Evolutionary conservation across 2,888 invertebrate species (phyloP).

Genomic region (Galeopsomyia nigrocyanea): DNA sequence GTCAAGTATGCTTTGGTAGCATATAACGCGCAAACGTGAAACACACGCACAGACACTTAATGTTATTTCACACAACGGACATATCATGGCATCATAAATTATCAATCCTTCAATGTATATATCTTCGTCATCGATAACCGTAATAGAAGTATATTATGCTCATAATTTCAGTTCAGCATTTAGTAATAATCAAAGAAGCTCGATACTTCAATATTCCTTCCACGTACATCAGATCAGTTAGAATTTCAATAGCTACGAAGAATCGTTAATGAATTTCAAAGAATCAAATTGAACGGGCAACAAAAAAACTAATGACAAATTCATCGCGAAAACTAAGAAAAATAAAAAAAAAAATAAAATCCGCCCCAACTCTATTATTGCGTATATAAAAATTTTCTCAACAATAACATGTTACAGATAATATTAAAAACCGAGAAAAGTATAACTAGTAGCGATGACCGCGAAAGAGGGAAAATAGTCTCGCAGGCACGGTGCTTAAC

Average conservation of each 20-base stretch:
- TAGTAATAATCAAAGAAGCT: too few relatives aligned
- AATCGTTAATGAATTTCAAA: not conserved
- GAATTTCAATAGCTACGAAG: too few relatives aligned
- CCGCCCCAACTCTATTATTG: not conserved
- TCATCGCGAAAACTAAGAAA: conserved; percentile 11
- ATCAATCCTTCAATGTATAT: conserved; percentile 2
- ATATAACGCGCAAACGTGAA: conserved; percentile 27
- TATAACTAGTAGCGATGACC: conserved; percentile 11
- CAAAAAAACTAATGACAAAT: not conserved
- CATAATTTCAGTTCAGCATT: too few relatives aligned
- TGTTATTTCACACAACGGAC: conserved; percentile 34
- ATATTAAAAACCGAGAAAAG: conserved; percentile 31
- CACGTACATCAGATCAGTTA: too few relatives aligned
- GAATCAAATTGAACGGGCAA: not conserved
- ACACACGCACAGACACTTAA: conserved; percentile 13
- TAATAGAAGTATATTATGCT: not conserved
- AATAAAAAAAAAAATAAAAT: conserved; percentile 28
- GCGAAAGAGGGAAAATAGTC: conserved; percentile 1
- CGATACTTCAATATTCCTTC: too few relatives aligned
- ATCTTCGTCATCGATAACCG: conserved; percentile 7
- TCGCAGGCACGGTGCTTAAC: conserved; percentile 14
- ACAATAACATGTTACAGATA: conserved; percentile 29
- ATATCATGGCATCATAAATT: conserved; percentile 37
- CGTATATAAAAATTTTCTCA: conserved; percentile 27
- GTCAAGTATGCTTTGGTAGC: conserved; percentile 30